Base-by-base conservation (phyloP, 2,113 vertebrate species). In the Rhea pennata region DNA sequence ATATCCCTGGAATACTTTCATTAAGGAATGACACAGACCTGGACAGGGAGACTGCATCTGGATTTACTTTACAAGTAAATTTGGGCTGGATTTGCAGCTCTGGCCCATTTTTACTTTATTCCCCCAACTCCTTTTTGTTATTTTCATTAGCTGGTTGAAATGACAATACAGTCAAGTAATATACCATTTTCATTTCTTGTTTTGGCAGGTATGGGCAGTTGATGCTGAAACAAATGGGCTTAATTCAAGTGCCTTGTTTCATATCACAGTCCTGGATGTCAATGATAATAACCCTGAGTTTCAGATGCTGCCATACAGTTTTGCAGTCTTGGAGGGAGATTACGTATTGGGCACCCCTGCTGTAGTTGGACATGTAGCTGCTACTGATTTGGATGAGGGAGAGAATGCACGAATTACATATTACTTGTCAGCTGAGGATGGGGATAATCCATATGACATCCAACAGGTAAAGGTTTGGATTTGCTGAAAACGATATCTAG, bases 211-310 rank as follows among this genome's bases (percentile, higher is more conserved):
- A 15, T 95, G 97, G 92, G 98, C 98, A 21, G 97, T 98, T 76
- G 98, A 98, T 96, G 96, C 97, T 51, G 36, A 72, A 27, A 69
- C 0, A 0, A 86, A 95, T 14, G 98, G 98, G 8, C 96, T 98
- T 58, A 98, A 13, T 46, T 94, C 98, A 85, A 98, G 98, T 5
- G 96, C 98, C 73, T 83, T 97, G 89, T 87, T 99, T 81, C 96
- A 96, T 67, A 75, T 99, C 95, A 98, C 94, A 15, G 76, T 98
- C 88, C 92, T 98, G 92, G 98, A 99, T 86, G 95, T 98, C 95
- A 98, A 98, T 6, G 98, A 99, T 89, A 98, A 99, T 87, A 97
- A 98, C 83, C 98, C 98, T 4, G 97, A 98, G 94, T 98, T 98
- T 94, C 89, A 96, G 6, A 59, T 36, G 21, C 95, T 98, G 86